Evolutionary conservation across 2,113 vertebrate genomes (phyloP).

Genomic region (Leptobrachium leishanense): DNA sequence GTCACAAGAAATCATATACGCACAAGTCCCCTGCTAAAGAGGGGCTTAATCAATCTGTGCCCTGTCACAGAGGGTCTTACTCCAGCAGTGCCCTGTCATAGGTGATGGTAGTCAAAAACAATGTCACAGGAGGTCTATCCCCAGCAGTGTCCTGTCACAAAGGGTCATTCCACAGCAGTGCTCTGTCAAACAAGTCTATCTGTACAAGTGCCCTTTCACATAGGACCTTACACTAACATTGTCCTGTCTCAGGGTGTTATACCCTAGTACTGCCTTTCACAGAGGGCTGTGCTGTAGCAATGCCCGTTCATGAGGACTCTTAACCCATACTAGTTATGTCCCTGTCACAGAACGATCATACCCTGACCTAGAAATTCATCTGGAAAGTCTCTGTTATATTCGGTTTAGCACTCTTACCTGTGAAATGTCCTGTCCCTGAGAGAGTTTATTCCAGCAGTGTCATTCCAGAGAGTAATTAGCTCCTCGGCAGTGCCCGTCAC

Average conservation of each 20-base stretch:
- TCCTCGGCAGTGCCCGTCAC: neutral
- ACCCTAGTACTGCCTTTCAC: neutral
- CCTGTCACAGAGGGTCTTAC: neutral
- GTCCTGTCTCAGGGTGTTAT: neutral
- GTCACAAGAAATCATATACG: neutral
- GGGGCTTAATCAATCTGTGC: neutral
- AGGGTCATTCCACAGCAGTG: neutral
- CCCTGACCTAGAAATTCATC: neutral
- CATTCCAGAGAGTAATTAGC: neutral
- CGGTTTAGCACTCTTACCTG: neutral
- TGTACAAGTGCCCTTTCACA: neutral
- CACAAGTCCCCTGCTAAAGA: neutral
- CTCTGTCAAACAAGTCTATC: neutral
- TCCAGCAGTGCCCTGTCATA: neutral
- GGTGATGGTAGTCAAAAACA: neutral
- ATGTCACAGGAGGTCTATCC: neutral
- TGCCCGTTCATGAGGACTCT: neutral
- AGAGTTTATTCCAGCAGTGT: neutral
- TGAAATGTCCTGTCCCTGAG: neutral
- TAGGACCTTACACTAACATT: neutral
- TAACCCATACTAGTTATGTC: neutral
- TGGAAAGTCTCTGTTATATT: neutral
- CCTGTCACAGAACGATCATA: too few species aligned
- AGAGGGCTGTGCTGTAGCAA: neutral
- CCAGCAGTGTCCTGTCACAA: constrained; percentile 6